Evolutionary conservation across 1,140 invertebrate genomes (phyloP), one percentile per base, ranked within the genome.

Genomic region (Helicoverpa zea): DNA sequence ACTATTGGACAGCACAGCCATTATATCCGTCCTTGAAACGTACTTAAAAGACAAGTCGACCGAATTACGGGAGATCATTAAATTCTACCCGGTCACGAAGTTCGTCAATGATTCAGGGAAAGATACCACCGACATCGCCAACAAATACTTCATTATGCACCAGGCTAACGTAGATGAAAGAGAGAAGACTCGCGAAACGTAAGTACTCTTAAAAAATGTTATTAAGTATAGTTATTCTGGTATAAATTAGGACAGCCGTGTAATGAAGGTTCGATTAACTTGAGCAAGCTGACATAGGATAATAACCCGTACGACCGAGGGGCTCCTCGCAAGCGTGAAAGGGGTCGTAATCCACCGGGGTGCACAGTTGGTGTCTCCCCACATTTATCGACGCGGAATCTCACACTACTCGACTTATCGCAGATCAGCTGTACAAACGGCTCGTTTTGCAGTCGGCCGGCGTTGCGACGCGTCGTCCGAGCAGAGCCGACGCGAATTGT

Each of bases 91-190:
- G 9, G 95, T 94, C 5, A 96, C 98, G 2, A 96, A 96, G 14
- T 97, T 96, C 87, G 91, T 96, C 11, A 97, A 98, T 92, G 96
- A 98, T 52, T 93, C 96, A 52, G 97, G 97, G 18, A 96, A 96
- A 66, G 95, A 96, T 51, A 96, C 96, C 75, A 96, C 95, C 63
- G 98, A 99, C 89, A 97, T 99, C 83, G 96, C 98, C 85, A 99
- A 99, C 92, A 98, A 98, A 93, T 99, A 99, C 94, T 99, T 98
- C 89, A 90, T 99, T 0, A 99, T 99, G 98, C 97, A 96, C 90
- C 97, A 88, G 96, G 97, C 83, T 14, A 47, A 85, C 58, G 88
- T 95, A 11, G 94, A 96, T 85, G 90, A 95, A 51, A 93, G 94
- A 79, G 95, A 96, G 18, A 95, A 96, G 80, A 95, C 97, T 81